phyloP scores from a whole-genome alignment of 2,888 invertebrate species.

The Cataglyphis albicans region DNA sequence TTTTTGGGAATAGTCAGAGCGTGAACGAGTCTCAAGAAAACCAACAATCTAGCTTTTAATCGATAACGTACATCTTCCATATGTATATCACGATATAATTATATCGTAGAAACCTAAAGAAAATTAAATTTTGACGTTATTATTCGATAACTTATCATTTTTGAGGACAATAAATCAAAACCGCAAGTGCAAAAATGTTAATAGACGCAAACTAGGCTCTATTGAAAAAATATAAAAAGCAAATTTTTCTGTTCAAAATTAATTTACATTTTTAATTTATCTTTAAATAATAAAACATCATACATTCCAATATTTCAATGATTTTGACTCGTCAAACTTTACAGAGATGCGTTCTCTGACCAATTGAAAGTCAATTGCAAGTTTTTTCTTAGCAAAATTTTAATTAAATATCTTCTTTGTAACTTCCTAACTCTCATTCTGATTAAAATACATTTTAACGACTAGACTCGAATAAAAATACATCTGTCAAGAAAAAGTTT shows the following conservation, averaged over 20 bases:
- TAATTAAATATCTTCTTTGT: background rate
- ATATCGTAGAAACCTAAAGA: background rate
- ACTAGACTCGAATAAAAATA: background rate
- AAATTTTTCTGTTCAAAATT: background rate
- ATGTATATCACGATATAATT: background rate
- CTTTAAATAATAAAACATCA: background rate
- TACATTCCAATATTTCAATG: background rate
- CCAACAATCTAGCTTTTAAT: background rate
- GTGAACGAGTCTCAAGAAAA: constrained; percentile 8
- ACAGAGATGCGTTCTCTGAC: background rate
- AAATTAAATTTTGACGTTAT: background rate
- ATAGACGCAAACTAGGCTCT: background rate
- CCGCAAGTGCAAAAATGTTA: background rate
- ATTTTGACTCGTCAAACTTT: background rate
- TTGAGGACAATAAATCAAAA: background rate
- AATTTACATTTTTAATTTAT: background rate
- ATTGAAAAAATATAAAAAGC: background rate
- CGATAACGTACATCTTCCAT: background rate
- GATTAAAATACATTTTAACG: background rate
- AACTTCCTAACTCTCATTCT: background rate
- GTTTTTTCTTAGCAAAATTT: background rate
- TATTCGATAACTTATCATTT: constrained; percentile 22
- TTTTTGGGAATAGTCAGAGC: background rate
- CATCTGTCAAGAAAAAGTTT: background rate
- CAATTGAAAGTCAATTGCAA: background rate